phyloP scores from a whole-genome alignment of 1,140 invertebrate species.

The Liolophura sinensis region DNA sequence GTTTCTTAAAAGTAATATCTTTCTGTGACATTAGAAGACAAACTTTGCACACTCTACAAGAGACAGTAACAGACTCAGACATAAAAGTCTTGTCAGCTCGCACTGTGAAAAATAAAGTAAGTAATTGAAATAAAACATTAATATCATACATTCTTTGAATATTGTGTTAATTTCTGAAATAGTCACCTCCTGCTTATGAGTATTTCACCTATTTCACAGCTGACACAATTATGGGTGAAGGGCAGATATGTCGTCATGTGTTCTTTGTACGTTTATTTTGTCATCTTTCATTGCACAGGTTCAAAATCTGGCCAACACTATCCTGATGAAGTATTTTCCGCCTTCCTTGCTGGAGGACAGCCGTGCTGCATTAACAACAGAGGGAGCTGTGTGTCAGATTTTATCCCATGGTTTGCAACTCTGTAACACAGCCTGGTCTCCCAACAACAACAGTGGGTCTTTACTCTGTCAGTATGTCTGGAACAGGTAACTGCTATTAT shows the following conservation, averaged over 20 bases:
- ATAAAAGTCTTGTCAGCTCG: neutral
- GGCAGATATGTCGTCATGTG: neutral
- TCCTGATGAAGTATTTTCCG: conserved; percentile 59
- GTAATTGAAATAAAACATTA: no score
- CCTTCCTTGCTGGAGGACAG: conserved; percentile 9
- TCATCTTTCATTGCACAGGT: conserved; percentile 55
- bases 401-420: conserved; percentile 51
- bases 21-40: neutral
- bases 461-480: conserved; percentile 48
- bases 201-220: no score
- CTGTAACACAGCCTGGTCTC: conserved; percentile 63
- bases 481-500: conserved; percentile 35
- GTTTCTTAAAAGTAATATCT: neutral
- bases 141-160: no score
- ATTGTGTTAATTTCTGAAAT: no score
- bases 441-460: conserved; percentile 63
- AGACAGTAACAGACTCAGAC: neutral
- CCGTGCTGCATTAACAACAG: neutral
- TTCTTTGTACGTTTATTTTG: conserved; percentile 52
- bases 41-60: neutral
- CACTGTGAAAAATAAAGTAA: neutral
- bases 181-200: no score
- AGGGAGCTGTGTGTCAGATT: conserved; percentile 26
- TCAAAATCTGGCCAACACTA: conserved; percentile 51
- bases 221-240: no score